Evolutionary conservation across 2,888 invertebrate species (phyloP), one percentile per base, ranked within the genome.

Genomic region (Uropetala carovei): DNA sequence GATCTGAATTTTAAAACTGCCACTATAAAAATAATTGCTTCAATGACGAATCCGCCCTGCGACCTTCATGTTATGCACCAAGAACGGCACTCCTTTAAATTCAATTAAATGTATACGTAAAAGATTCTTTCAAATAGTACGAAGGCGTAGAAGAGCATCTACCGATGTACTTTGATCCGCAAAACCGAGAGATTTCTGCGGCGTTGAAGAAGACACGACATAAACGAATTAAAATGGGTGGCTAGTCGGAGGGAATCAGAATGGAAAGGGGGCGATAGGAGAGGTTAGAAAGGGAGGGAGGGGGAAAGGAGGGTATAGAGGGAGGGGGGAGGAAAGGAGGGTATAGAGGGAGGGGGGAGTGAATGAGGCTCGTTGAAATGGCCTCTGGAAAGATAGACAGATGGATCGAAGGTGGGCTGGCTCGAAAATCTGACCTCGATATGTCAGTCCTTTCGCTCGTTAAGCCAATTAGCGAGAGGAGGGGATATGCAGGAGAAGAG

Each of bases 391-490:
- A 60, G 64, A 89, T 89, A 64, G 89, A 18, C 64, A 57, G 57
- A 57, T 7, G 89, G 89, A 89, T 89, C 43, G 89, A 64, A 64
- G 89, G 56, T 13, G 59, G 27, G 18, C 43, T 57, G 56, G 57
- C 56, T 89, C 64, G 89, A 89, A 60, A 60, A 89, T 89, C 89
- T 64, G 89, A 89, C 64, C 43, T 64, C 89, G n/a, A 27, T 43
- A 56, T 89, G 89, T 18, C 89, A 30, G 89, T 27, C 89, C 16
- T 64, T 16, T n/a, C 64, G 64, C 68, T 89, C 64, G 89, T 89
- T 89, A 89, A 89, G 64, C 89, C 89, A 89, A 89, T 89, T 89
- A 89, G 64, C 27, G 27, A 10, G 43, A 68, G 60, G 60, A 60
- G 68, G 68, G 68, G 43, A 27, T 86, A 5, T 60, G 64, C 16